A percentile compares a stretch with the other conserved stretches of the same genome.
phyloP scores from a whole-genome alignment of 1,140 invertebrate genomes.

The Aphaenogaster rudis region DNA sequence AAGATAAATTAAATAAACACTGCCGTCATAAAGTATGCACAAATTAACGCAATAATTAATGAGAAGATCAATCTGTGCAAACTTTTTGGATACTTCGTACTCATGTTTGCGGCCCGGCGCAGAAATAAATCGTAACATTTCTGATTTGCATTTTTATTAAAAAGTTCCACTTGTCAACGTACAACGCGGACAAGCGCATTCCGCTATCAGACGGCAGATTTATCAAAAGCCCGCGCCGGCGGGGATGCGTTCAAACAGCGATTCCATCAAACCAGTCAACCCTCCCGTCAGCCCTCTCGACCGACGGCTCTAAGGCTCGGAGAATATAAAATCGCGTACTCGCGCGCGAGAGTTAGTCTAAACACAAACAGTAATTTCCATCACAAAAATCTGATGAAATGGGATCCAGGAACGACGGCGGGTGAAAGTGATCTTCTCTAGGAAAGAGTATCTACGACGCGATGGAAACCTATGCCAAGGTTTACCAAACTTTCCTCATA shows the following conservation, averaged over 20 bases:
- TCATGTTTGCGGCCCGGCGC: background rate
- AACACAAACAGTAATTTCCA: conserved; percentile 71
- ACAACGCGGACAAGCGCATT: conserved; percentile 44
- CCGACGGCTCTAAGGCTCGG: conserved; percentile 22
- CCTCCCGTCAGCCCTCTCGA: background rate
- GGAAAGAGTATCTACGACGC: conserved; percentile 58
- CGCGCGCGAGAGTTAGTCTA: conserved; percentile 57
- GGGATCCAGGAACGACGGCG: conserved; percentile 70
- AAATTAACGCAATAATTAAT: background rate
- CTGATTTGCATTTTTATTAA: conserved; percentile 69
- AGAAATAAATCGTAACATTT: conserved; percentile 51
- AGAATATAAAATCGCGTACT: conserved; percentile 61
- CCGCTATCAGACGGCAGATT: conserved; percentile 45
- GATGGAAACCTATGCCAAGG: conserved; percentile 57
- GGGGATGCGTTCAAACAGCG: conserved; percentile 43
- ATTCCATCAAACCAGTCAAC: conserved; percentile 49
- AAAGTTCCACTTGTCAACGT: conserved; percentile 55
- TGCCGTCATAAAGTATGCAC: background rate
- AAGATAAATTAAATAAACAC: background rate
- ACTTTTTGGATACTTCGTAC: conserved; percentile 4
- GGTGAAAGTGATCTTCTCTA: conserved; percentile 34
- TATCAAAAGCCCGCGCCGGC: conserved; percentile 45
- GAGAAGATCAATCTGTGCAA: background rate
- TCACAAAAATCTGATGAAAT: conserved; percentile 76
- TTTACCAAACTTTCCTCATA: conserved; percentile 70